Evolutionary conservation across 2,888 invertebrate species (phyloP).

Genomic region (Noctua comes): DNA sequence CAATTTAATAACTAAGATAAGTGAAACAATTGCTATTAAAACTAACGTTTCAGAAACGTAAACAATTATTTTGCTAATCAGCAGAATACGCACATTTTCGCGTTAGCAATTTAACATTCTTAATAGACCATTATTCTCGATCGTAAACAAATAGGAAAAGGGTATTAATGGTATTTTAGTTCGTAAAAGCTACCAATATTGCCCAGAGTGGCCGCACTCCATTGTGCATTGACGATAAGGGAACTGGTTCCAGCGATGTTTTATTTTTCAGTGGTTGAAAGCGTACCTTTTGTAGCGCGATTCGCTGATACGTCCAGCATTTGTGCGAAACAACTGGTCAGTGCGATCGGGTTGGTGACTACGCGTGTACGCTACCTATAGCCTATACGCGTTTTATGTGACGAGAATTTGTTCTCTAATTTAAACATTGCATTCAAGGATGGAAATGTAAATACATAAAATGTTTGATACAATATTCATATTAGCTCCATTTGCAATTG

Average conservation of each 20-base stretch:
- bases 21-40: conserved; percentile 48
- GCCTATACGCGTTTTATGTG: conserved; percentile 51
- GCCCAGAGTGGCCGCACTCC: conserved; percentile 61
- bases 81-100: conserved; percentile 65
- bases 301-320: conserved; percentile 65
- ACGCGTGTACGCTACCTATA: conserved; percentile 23
- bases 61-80: conserved; percentile 75
- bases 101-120: conserved; percentile 78
- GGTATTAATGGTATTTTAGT: conserved; percentile 79
- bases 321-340: conserved; percentile 59
- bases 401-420: conserved; percentile 62
- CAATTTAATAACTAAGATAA: conserved; percentile 54
- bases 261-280: conserved; percentile 76
- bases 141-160: conserved; percentile 83
- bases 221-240: conserved; percentile 79
- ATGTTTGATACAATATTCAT: conserved; percentile 27
- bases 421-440: conserved; percentile 56
- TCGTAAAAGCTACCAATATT: conserved; percentile 72
- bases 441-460: conserved; percentile 40
- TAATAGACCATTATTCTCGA: conserved; percentile 75
- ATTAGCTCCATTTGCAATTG: conserved; percentile 36
- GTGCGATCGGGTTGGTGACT: conserved; percentile 60
- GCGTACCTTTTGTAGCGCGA: conserved; percentile 69
- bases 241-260: conserved; percentile 71
- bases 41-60: conserved; percentile 33